Evolutionary conservation across 2,113 vertebrate genomes (phyloP), one percentile per base, ranked within the genome.

Genomic region (Paralichthys olivaceus): DNA sequence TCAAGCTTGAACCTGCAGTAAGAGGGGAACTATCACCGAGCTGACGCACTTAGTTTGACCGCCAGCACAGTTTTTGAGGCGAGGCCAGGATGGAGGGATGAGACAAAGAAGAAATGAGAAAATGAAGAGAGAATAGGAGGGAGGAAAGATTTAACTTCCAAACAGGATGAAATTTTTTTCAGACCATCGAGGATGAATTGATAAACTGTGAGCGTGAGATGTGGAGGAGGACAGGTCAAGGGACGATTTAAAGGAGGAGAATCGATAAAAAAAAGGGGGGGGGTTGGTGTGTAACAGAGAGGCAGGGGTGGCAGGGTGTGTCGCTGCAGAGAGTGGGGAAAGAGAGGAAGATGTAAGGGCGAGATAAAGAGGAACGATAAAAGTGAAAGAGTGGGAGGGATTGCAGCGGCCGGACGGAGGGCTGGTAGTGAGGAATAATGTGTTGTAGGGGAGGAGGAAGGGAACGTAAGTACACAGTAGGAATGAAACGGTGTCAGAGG

Each of bases 351-450:
- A 66, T 67, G 66, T 76, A 17, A 49, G 67, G 43, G 76, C 49
- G 20, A 77, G 79, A 87, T 84, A 75, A 83, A 81, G 80, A 77
- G 75, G 53, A 51, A 77, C 69, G 63, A 81, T 80, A 76, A 81
- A 61, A 69, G 75, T 75, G 58, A 5, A 34, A 15, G 69, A 79
- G 73, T 76, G 79, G 81, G 79, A 43, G 79, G 72, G 66, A 64
- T 77, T 19, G 13, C 49, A 2, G 53, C n/a, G 32, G 62, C 63
- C 43, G 63, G 60, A 78, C 11, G 62, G 86, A 81, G 77, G 68
- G 69, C 68, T 68, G 65, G 20, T 53, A 69, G 72, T 57, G 79
- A 75, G 64, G 72, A 77, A 60, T 86, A 84, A 90, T 75, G 57
- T 75, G 80, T 81, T 57, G 73, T 29, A 45, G 54, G 69, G 67